Base-by-base conservation (phyloP, 2,888 invertebrate genomes). In the Andrena minutula region DNA sequence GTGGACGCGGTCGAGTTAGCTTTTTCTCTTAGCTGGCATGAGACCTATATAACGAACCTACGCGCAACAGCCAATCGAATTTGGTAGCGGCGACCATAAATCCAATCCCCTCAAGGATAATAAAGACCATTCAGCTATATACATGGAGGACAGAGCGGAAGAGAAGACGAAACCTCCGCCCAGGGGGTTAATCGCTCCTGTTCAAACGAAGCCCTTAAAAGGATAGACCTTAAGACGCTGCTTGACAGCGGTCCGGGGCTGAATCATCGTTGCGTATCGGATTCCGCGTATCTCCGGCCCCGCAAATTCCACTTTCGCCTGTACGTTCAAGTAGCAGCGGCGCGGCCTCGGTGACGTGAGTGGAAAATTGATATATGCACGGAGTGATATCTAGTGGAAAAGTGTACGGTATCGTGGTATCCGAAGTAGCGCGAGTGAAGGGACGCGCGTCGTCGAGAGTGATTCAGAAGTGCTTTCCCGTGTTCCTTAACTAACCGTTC, bases 391-490 rank as follows among this genome's bases (percentile, higher is more conserved):
- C 89, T 88, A 85, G 87, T 84, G 88, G 83, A 78, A 83, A 85
- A 83, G 84, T 87, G 82, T 85, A 89, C 74, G 82, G 84, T 85
- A 87, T 87, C 87, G 84, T 76, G 84, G 82, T 84, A 88, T 86
- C 83, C 88, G 77, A 86, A 82, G 86, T 81, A 79, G 76, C 85
- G 74, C 79, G 78, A 79, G 81, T 79, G 79, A 83, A 83, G 85
- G 86, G 86, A 88, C 88, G 89, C 85, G 88, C 86, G 86, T 86
- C 90, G 90, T 90, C 90, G 91, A 88, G 90, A 92, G 91, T 92
- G 88, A 88, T 88, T 92, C 90, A 92, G 91, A 93, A 94, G 94
- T 94, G 94, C 93, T 94, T 94, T 94, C 93, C 88, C 93, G 90
- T 94, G 94, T 94, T 93, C 92, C 93, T 93, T 93, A 93, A 93